Conservation (phyloP, 2,888 invertebrate species). For the Hylaea fasciaria region DNA sequence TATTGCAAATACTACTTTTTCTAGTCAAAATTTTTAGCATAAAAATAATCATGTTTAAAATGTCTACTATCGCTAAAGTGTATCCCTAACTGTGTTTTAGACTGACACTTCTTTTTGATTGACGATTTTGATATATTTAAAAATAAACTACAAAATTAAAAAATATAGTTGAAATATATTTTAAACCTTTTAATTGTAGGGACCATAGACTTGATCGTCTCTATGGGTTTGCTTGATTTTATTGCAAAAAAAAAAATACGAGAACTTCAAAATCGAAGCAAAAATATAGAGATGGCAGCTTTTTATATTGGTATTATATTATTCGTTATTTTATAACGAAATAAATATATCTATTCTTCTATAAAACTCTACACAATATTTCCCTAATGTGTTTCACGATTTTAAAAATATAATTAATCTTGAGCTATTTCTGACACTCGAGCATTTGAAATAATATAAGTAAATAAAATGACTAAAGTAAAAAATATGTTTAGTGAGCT, state of each 20-base stretch:
- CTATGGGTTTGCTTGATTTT: slow-evolving; percentile 60
- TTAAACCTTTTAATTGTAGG: slow-evolving; percentile 69
- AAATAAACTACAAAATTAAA: slow-evolving; percentile 49
- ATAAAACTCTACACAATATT: slow-evolving; percentile 45
- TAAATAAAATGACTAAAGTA: slow-evolving; percentile 30
- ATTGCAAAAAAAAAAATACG: slow-evolving; percentile 18
- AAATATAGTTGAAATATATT: slow-evolving; percentile 59
- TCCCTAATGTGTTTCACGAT: slow-evolving; percentile 44
- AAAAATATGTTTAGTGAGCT: slow-evolving; percentile 38
- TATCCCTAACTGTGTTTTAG: slow-evolving; percentile 47
- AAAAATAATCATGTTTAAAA: slow-evolving; percentile 22
- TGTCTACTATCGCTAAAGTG: slow-evolving; percentile 39
- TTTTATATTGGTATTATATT: slow-evolving; percentile 54
- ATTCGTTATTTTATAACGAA: slow-evolving; percentile 53
- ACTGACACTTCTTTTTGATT: slow-evolving; percentile 55
- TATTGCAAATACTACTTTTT: slow-evolving; percentile 33
- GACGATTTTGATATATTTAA: slow-evolving; percentile 52
- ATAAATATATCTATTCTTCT: slow-evolving; percentile 51
- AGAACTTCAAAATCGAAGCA: slow-evolving; percentile 40
- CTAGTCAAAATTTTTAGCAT: slow-evolving; percentile 54
- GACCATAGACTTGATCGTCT: slow-evolving; percentile 73
- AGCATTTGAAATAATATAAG: slow-evolving; percentile 53
- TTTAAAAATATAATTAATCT: slow-evolving; percentile 33
- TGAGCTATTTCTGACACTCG: slow-evolving; percentile 53
- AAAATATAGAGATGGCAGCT: slow-evolving; percentile 63